phyloP scores from a whole-genome alignment of 2,888 invertebrate species.

The Nymphalis polychloros region DNA sequence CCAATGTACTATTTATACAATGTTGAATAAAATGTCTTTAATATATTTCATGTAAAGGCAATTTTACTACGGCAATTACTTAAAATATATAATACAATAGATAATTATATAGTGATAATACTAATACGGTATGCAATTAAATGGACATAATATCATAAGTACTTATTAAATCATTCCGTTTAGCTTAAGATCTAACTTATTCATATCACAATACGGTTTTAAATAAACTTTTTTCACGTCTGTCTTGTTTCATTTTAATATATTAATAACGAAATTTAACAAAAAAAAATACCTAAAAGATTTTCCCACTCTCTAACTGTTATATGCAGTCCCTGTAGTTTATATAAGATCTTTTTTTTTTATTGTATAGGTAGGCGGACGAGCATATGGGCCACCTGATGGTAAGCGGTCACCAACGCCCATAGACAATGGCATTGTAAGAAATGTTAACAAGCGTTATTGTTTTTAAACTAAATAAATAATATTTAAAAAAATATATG shows the following conservation, averaged over 20 bases:
- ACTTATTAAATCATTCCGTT: slow-evolving; percentile 57
- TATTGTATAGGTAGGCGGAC: too few species aligned
- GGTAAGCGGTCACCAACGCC: too few species aligned
- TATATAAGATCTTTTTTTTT: too few species aligned
- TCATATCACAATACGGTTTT: slow-evolving; percentile 50
- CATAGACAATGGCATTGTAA: too few species aligned
- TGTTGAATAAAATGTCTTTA: background rate
- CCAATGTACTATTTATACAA: background rate
- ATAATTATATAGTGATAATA: slow-evolving; percentile 4
- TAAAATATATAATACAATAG: slow-evolving; percentile 7
- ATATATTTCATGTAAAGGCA: background rate
- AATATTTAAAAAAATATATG: too few species aligned
- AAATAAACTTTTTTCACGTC: slow-evolving; percentile 38
- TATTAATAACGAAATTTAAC: too few species aligned
- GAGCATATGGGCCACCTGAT: too few species aligned
- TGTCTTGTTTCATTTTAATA: slow-evolving; percentile 23
- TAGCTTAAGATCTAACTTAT: slow-evolving; percentile 65
- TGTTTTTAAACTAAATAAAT: too few species aligned
- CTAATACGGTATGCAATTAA: background rate
- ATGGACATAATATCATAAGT: slow-evolving; percentile 31
- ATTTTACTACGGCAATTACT: slow-evolving; percentile 14
- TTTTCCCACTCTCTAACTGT: too few species aligned
- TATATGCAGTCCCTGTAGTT: too few species aligned
- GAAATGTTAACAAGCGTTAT: too few species aligned
- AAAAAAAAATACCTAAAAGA: too few species aligned